Conservation (phyloP, 2,113 vertebrate genomes). For the Trematomus loennbergii region DNA sequence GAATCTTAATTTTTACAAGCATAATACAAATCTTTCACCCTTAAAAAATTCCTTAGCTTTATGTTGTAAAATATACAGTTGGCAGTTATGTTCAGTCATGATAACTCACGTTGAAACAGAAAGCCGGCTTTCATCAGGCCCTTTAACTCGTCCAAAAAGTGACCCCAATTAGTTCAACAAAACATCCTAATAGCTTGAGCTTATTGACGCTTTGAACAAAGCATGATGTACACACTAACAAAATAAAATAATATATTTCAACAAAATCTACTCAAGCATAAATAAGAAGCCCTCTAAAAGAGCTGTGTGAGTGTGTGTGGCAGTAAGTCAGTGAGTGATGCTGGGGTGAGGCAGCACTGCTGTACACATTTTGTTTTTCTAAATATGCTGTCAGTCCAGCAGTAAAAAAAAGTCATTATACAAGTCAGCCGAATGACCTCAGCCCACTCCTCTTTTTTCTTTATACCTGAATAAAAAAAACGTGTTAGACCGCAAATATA, state of each 20-base stretch:
- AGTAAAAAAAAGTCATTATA: conserved; percentile 11
- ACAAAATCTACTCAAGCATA: conserved; percentile 53
- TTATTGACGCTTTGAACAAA: conserved; percentile 31
- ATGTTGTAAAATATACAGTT: conserved; percentile 62
- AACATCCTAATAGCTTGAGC: conserved; percentile 34
- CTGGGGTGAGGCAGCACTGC: background rate
- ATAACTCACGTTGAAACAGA: conserved; percentile 28
- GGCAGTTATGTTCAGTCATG: conserved; percentile 38
- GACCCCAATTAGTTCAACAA: conserved; percentile 20
- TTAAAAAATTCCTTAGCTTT: conserved; percentile 18
- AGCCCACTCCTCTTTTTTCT: background rate
- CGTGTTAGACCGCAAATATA: background rate
- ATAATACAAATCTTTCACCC: conserved; percentile 46
- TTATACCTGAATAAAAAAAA: conserved; percentile 25
- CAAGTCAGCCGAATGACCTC: conserved; percentile 13
- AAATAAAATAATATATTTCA: conserved; percentile 11
- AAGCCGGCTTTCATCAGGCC: conserved; percentile 59
- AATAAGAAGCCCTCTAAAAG: conserved; percentile 51
- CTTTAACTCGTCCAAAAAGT: conserved; percentile 11
- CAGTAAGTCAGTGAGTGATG: conserved; percentile 14
- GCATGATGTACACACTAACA: conserved; percentile 56
- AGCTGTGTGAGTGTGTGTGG: conserved; percentile 56
- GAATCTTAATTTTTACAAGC: conserved; percentile 52
- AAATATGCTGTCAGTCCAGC: conserved; percentile 3
- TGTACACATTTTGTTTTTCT: background rate